Evolutionary conservation across 2,888 invertebrate species (phyloP), one percentile per base, ranked within the genome.

Genomic region (Laspeyria flexula): DNA sequence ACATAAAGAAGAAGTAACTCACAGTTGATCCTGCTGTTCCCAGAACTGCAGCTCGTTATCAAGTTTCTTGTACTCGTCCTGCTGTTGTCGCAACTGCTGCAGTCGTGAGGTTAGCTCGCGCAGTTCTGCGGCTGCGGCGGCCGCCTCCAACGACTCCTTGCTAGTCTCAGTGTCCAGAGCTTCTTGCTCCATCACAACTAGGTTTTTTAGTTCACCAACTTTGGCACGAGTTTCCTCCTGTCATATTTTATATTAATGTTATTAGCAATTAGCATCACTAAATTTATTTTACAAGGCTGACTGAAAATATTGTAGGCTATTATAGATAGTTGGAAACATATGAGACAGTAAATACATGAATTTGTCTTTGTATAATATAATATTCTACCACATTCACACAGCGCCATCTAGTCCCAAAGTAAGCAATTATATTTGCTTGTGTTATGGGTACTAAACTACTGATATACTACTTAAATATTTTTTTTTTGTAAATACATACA

Each of bases 161-260:
- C 49, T 44, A 0, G 30, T n/a, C 37, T 83, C 86, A 0, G 29
- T 29, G 3, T 81, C 74, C 0, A 83, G 46, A 0, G 73, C 43
- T 3, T 75, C 66, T 10, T 81, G 79, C 35, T 81, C 81, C 1
- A 76, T 77, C 6, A 73, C 51, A 0, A 86, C 55, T 0, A 56
- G 30, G 0, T 61, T n/a, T 3, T 83, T 77, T 5, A 81, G n/a
- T 4, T 88, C 85, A 0, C 51, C 11, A 15, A 87, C 75, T 43
- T 75, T 81, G 0, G 76, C 44, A 1, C 80, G 80, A 0, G 73
- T 66, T 46, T 88, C 83, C 0, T 86, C 86, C 90, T 90, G 71
- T 30, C 10, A 3, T 3, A 18, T 18, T 18, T 5, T 18, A 18
- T 18, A 18, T 5, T 18, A 18, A 18, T 18, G 18, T 18, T 18